Conservation (phyloP, 2,113 vertebrate genomes). For the Acinonyx jubatus region DNA sequence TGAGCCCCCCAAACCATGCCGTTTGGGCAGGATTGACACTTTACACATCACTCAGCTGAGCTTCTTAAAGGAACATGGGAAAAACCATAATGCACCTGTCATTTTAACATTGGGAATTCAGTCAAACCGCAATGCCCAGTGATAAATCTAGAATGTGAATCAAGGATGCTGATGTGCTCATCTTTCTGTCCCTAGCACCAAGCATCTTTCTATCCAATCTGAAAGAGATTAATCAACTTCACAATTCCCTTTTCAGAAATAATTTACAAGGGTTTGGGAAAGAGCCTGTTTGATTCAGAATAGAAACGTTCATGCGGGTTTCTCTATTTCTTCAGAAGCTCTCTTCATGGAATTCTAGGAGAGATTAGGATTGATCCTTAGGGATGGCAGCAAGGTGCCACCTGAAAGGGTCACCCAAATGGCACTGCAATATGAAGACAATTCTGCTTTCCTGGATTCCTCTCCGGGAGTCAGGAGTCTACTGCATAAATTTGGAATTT, state of each 20-base stretch:
- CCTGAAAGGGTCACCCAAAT: background rate
- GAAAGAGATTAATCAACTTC: background rate
- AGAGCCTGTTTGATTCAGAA: slow-evolving; percentile 27
- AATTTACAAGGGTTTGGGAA: background rate
- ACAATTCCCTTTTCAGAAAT: background rate
- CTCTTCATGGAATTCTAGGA: background rate
- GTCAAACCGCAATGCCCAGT: background rate
- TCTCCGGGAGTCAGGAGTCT: background rate
- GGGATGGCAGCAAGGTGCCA: background rate
- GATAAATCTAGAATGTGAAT: background rate
- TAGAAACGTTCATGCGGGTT: background rate
- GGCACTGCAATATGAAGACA: background rate
- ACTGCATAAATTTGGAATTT: background rate
- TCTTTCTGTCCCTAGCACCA: background rate
- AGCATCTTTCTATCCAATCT: background rate
- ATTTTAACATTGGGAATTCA: background rate
- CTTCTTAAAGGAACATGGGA: background rate
- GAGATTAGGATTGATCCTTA: background rate
- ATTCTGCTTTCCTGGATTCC: background rate
- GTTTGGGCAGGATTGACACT: background rate
- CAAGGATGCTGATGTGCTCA: background rate
- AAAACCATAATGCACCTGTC: background rate
- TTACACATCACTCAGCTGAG: background rate
- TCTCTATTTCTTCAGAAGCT: background rate
- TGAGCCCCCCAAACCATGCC: background rate